Conservation (phyloP, 1,140 invertebrate species). For the Portunus trituberculatus region DNA sequence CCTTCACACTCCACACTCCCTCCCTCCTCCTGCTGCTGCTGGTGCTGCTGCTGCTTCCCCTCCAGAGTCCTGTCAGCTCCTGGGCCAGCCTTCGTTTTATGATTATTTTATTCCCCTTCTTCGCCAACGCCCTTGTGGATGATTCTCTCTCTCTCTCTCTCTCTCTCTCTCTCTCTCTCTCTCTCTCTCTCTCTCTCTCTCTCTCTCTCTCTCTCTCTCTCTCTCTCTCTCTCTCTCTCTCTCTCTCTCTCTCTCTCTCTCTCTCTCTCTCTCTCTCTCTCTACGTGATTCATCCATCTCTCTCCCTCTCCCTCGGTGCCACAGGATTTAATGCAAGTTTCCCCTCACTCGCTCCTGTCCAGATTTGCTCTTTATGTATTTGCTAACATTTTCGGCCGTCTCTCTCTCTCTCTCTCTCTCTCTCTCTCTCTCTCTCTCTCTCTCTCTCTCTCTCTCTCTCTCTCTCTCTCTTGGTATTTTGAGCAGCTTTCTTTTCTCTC, state of each 20-base stretch:
- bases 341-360: background rate
- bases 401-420: background rate
- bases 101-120: too few relatives aligned
- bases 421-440: background rate
- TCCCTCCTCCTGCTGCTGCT: background rate
- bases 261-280: conserved; percentile 30
- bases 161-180: conserved; percentile 26
- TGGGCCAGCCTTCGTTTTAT: too few relatives aligned
- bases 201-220: background rate
- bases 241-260: conserved; percentile 5
- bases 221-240: background rate
- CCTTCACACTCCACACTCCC: background rate
- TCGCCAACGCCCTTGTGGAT: too few relatives aligned
- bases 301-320: background rate
- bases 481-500: too few relatives aligned
- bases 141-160: background rate
- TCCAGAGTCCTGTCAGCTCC: too few relatives aligned
- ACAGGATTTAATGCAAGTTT: background rate
- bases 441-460: background rate
- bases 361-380: conserved; percentile 3
- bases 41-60: too few relatives aligned
- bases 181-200: conserved; percentile 39
- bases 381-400: too few relatives aligned
- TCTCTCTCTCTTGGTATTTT: background rate
- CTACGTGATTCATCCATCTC: conserved; percentile 6